Percentiles rank a stretch among this genome's conserved stretches.
phyloP scores from a whole-genome alignment of 2,113 vertebrate genomes.

The Muscicapa adusta region DNA sequence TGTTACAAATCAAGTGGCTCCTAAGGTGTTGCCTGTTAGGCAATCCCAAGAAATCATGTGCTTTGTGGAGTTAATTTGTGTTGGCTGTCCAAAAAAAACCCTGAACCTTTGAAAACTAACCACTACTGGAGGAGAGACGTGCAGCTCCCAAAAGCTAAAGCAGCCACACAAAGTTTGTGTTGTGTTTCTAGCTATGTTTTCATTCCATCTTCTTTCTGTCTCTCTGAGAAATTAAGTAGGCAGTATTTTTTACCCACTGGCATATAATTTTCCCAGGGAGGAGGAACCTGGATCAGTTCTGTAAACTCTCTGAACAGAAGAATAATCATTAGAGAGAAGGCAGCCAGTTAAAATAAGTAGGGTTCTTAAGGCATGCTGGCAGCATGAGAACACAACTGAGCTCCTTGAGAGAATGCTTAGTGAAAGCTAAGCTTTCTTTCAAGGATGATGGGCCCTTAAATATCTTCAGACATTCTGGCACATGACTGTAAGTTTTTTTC shows the following conservation, averaged over 20 bases:
- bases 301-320: neutral
- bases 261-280: neutral
- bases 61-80: neutral
- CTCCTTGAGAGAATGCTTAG: neutral
- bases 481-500: neutral
- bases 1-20: neutral
- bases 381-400: neutral
- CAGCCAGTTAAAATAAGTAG: slow-evolving; percentile 28
- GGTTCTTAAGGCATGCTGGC: neutral
- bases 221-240: neutral
- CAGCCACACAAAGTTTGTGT: accelerated
- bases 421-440: neutral
- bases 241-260: slow-evolving; percentile 1
- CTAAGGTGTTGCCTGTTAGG: neutral
- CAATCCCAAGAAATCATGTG: neutral
- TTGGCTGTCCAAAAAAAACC: neutral
- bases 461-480: slow-evolving; percentile 9
- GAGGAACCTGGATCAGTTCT: slow-evolving; percentile 3
- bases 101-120: neutral
- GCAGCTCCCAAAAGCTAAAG: neutral
- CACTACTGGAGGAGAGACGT: neutral
- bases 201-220: neutral
- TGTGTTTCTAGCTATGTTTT: neutral
- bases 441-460: neutral
- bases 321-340: neutral